Percentiles rank a stretch among this genome's conserved stretches.
Conservation (phyloP, 2,888 invertebrate species). For the Tinea pellionella region DNA sequence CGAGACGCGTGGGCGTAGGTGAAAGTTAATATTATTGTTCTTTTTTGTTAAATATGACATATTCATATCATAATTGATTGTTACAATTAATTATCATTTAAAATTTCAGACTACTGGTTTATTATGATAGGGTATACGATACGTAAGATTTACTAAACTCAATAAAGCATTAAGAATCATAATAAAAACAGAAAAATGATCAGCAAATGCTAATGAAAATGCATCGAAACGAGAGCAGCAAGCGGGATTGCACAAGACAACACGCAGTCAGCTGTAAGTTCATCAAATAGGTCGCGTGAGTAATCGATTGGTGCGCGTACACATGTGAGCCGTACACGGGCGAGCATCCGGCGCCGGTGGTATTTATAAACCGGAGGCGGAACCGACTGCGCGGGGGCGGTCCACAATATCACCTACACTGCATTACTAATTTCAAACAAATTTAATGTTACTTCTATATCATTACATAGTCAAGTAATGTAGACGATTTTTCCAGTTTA, state of each 20-base stretch:
- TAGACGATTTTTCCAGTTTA: neutral
- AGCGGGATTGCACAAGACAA: neutral
- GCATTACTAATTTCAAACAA: neutral
- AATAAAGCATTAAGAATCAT: neutral
- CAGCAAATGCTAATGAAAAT: neutral
- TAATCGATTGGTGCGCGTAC: constrained; percentile 6
- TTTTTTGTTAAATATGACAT: neutral
- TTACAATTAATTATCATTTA: neutral
- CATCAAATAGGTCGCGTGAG: constrained; percentile 4
- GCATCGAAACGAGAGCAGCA: neutral
- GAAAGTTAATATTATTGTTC: neutral
- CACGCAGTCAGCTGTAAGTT: constrained; percentile 3
- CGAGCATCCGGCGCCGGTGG: constrained; percentile 55
- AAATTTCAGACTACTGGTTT: too few relatives aligned
- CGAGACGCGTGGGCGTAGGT: neutral
- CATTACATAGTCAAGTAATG: neutral
- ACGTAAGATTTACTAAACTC: neutral
- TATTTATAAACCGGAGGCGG: constrained; percentile 63
- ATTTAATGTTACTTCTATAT: neutral
- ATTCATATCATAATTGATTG: neutral
- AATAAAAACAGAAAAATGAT: neutral
- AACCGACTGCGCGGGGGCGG: constrained; percentile 20
- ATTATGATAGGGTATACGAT: too few relatives aligned
- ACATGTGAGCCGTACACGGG: neutral
- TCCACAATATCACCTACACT: neutral